phyloP scores from a whole-genome alignment of 2,113 vertebrate species.

The Leucopsar rothschildi region DNA sequence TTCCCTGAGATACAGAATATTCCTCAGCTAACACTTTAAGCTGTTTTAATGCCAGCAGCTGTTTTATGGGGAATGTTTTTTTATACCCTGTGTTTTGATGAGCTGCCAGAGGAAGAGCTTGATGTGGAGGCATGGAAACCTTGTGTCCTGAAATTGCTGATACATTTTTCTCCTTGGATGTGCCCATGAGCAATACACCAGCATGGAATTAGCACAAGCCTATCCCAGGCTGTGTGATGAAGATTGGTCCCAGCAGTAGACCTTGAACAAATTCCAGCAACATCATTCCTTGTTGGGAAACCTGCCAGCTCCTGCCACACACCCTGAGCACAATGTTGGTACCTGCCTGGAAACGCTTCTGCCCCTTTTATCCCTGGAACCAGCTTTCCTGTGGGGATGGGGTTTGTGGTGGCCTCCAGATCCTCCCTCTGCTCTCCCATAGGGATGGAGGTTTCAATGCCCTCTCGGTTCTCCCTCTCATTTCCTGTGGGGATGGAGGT shows the following conservation, averaged over 20 bases:
- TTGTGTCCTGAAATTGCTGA: neutral
- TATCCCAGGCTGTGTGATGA: neutral
- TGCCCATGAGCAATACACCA: fast-evolving
- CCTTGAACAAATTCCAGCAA: neutral
- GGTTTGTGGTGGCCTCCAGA: neutral
- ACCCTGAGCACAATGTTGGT: fast-evolving
- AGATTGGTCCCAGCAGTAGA: neutral
- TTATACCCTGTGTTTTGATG: neutral
- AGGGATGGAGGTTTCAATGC: neutral
- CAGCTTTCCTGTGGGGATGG: neutral
- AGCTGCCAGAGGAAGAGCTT: neutral
- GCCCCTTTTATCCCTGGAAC: neutral
- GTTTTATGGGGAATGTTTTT: neutral
- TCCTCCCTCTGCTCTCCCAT: neutral
- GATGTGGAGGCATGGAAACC: neutral
- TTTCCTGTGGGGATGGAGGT: neutral
- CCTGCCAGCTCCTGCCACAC: neutral
- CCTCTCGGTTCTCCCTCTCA: neutral
- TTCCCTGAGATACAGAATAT: neutral
- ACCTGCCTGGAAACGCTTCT: neutral
- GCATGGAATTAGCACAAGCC: neutral
- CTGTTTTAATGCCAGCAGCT: neutral
- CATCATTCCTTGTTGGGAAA: neutral
- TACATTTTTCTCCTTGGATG: neutral
- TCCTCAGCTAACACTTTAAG: neutral